phyloP scores from a whole-genome alignment of 64 coral and sea anemone species.

The Montipora efflorescens region DNA sequence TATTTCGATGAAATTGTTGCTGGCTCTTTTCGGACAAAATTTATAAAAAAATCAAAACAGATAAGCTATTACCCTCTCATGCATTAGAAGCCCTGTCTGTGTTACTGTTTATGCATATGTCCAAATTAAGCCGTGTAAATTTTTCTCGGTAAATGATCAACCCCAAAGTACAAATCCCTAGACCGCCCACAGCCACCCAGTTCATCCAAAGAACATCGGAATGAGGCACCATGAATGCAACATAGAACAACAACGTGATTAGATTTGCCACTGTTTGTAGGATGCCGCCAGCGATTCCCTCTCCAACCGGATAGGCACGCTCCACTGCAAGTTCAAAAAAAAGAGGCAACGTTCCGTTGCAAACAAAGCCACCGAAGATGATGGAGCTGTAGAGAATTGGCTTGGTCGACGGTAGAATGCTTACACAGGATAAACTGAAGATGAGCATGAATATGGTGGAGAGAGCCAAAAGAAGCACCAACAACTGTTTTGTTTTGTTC shows the following conservation, averaged over 20 bases:
- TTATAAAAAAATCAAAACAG: neutral
- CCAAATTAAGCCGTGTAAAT: slow-evolving; percentile 16
- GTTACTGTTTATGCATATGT: neutral
- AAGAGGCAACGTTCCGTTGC: slow-evolving; percentile 58
- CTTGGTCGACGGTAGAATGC: slow-evolving; percentile 67
- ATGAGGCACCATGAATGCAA: slow-evolving; percentile 62
- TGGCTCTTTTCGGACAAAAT: too few species aligned
- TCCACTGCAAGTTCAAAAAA: slow-evolving; percentile 74
- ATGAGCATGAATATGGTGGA: slow-evolving; percentile 48
- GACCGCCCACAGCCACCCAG: slow-evolving; percentile 62
- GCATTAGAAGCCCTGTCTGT: neutral
- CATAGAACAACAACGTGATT: slow-evolving; percentile 47
- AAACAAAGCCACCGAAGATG: slow-evolving; percentile 62
- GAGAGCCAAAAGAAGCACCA: slow-evolving; percentile 21
- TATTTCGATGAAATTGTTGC: too few species aligned
- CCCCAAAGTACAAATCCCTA: slow-evolving; percentile 42
- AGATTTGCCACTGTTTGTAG: neutral
- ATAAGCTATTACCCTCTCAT: neutral
- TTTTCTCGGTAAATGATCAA: slow-evolving; percentile 57
- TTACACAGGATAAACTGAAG: slow-evolving; percentile 70
- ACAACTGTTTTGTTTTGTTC: slow-evolving; percentile 54
- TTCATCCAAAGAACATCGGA: slow-evolving; percentile 68
- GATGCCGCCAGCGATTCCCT: slow-evolving; percentile 41
- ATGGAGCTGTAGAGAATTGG: slow-evolving; percentile 65
- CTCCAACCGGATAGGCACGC: slow-evolving; percentile 60